Percentiles rank a stretch among this genome's conserved stretches.
Conservation (phyloP, 1,140 invertebrate genomes). For the Tribolium madens region DNA sequence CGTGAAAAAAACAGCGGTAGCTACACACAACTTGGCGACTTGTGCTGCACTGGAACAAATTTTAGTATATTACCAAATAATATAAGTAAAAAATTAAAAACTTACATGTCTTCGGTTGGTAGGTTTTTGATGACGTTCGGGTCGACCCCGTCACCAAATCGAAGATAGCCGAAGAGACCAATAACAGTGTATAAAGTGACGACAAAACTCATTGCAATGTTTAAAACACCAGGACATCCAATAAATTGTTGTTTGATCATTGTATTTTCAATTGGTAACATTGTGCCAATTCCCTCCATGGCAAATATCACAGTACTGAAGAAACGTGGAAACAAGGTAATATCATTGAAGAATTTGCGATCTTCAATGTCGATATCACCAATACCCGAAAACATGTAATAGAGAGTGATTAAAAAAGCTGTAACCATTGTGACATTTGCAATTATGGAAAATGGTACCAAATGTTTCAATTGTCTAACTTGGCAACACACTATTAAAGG, state of each 20-base stretch:
- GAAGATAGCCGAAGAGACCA: conserved; percentile 84
- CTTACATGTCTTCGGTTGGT: conserved; percentile 53
- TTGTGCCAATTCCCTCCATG: conserved; percentile 84
- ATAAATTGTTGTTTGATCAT: conserved; percentile 84
- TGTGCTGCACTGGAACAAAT: conserved; percentile 72
- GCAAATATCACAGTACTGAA: conserved; percentile 83
- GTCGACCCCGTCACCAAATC: conserved; percentile 51
- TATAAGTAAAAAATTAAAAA: background rate
- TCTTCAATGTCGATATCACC: conserved; percentile 60
- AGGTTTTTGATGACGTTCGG: conserved; percentile 54
- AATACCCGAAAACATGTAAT: conserved; percentile 76
- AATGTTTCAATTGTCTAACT: conserved; percentile 77
- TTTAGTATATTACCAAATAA: background rate
- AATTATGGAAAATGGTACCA: conserved; percentile 81
- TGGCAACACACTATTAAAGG: conserved; percentile 74
- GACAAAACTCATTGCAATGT: conserved; percentile 84
- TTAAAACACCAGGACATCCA: conserved; percentile 85
- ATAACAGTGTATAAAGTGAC: conserved; percentile 78
- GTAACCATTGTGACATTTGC: conserved; percentile 78
- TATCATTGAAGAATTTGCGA: conserved; percentile 43
- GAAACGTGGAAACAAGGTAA: conserved; percentile 70
- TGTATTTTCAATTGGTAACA: conserved; percentile 90
- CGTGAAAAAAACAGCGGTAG: conserved; percentile 86
- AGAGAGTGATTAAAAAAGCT: conserved; percentile 78
- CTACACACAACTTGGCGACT: conserved; percentile 84